Base-by-base conservation (phyloP, 1,140 invertebrate genomes). In the Drosophila nigrodunni region DNA sequence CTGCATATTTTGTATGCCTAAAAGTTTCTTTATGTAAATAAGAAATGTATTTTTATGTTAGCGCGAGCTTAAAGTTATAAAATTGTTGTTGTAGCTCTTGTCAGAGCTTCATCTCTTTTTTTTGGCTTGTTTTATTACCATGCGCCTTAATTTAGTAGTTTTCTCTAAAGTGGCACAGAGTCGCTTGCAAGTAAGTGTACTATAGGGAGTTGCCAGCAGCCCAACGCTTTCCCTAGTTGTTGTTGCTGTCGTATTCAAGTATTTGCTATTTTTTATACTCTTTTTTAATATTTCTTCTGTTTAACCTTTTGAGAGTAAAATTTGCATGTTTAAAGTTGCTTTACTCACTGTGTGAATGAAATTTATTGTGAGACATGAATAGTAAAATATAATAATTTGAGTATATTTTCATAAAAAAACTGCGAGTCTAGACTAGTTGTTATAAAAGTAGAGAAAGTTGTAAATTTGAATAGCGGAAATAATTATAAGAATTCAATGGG, bases 1-100 rank as follows among this genome's bases (percentile, higher is more conserved):
- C 10, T 43, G n/a, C 79, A 55, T 71, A 58, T 78, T 60, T 57
- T 74, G 85, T 50, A 50, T 65, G 55, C 80, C 85, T 85, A 85
- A 89, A 89, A 89, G 85, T 89, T 89, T 90, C 85, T 81, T 81
- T 89, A 89, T 89, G 86, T 89, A 89, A 89, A 89, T 89, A 90
- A 85, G 86, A 89, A 90, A 85, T 89, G 89, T 89, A 81, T 89
- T 89, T 89, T 89, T 89, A 89, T 88, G 83, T 89, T 75, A 74
- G 77, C 83, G 83, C 77, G 70, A 76, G 85, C 85, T 85, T 88
- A 82, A 88, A 88, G 83, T 88, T 88, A 74, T 88, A 89, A 88
- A 89, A 88, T 78, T 89, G 80, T 88, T 86, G 69, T 74, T 81
- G 73, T 41, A 47, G 39, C 34, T 69, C 69, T 68, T 58, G 59